These are phyloP conservation scores for Macrophya annulata DNA, from an alignment of 2,888 invertebrate genomes.

Conservation along the genomic window DNA sequence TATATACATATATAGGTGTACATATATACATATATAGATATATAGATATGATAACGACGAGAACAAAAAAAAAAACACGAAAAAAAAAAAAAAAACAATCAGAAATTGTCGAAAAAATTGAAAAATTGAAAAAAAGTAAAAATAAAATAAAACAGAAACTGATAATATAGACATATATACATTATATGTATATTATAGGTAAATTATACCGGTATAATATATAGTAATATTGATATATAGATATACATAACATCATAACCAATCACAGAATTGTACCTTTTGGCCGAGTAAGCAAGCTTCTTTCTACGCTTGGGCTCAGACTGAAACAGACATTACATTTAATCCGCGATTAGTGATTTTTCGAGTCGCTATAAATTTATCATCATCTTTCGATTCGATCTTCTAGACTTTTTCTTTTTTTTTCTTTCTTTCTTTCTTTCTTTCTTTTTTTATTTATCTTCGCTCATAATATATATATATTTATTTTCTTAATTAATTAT, in stretches of 20 bases:
- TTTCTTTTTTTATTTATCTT: not conserved
- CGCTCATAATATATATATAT: not conserved
- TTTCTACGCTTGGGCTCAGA: conserved; percentile 79
- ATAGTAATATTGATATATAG: conserved; percentile 60
- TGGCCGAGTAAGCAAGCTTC: conserved; percentile 78
- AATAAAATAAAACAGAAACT: not conserved
- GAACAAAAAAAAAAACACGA: not conserved
- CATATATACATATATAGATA: no score
- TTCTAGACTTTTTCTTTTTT: not conserved
- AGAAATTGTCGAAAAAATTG: not conserved
- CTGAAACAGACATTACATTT: conserved; percentile 79
- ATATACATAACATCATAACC: conserved; percentile 75
- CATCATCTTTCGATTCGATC: conserved; percentile 16
- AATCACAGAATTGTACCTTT: conserved; percentile 79
- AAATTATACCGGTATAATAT: conserved; percentile 63
- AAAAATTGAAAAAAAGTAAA: not conserved
- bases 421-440: not conserved
- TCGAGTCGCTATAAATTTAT: not conserved
- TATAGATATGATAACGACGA: not conserved
- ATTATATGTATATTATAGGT: no score
- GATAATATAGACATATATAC: conserved; percentile 60
- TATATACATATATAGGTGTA: no score
- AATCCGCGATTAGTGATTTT: conserved; percentile 73
- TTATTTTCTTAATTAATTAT: not conserved
- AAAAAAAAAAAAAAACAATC: not conserved